These are phyloP conservation scores for Dromococcyx pavoninus DNA, from an alignment of 2,797 vertebrate genomes.

Conservation along the genomic window DNA sequence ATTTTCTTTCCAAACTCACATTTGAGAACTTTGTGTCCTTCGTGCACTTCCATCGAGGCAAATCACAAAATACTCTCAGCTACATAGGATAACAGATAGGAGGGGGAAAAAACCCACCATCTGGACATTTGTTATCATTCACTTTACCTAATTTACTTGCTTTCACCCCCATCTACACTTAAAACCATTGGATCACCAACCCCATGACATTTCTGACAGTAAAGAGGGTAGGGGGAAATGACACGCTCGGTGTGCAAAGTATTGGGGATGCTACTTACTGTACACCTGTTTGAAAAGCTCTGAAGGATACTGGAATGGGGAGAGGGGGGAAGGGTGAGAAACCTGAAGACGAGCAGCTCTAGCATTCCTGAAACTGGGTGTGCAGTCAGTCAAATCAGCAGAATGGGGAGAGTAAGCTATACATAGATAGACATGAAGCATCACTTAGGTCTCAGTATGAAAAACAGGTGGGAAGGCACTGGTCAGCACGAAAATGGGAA, in stretches of 20 bases:
- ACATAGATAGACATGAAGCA: neutral
- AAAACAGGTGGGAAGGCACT: neutral
- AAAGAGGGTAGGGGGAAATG: fast-evolving
- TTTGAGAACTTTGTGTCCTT: neutral
- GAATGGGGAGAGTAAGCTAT: neutral
- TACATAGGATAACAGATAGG: neutral
- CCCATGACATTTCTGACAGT: neutral
- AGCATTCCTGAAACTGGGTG: neutral
- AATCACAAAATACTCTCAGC: neutral
- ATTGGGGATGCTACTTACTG: neutral
- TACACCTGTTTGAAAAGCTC: neutral
- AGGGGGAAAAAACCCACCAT: neutral
- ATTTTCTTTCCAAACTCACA: neutral
- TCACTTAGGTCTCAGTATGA: neutral
- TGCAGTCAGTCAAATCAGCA: neutral
- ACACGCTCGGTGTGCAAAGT: neutral
- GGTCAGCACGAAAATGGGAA: neutral
- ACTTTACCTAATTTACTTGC: neutral
- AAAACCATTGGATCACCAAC: neutral
- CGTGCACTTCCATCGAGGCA: neutral
- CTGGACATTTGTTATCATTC: neutral
- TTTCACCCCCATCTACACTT: neutral
- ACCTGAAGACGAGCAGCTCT: neutral
- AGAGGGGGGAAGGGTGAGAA: neutral
- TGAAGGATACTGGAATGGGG: neutral